phyloP scores from a whole-genome alignment of 2,113 vertebrate species.

The Oceanites oceanicus region DNA sequence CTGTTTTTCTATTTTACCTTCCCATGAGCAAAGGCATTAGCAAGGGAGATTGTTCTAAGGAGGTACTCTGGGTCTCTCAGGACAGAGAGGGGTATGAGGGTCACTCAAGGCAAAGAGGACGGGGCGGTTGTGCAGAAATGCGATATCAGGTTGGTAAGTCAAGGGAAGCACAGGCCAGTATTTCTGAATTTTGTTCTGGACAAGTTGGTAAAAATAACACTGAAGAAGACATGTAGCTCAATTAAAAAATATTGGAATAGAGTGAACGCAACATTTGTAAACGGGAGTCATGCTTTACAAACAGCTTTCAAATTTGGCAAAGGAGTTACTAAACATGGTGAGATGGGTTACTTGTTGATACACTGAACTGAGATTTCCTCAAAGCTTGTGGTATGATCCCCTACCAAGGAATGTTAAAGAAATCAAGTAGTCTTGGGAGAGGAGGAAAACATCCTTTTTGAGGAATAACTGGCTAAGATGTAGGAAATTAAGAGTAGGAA shows the following conservation, averaged over 20 bases:
- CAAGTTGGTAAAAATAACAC: background rate
- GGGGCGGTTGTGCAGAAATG: background rate
- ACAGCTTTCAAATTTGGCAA: background rate
- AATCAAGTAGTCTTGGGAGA: background rate
- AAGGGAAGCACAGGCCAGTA: background rate
- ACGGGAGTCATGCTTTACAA: background rate
- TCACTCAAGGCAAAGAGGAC: background rate
- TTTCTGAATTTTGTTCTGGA: background rate
- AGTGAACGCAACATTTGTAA: background rate
- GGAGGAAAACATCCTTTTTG: background rate
- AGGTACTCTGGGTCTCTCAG: background rate
- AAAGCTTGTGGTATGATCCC: background rate
- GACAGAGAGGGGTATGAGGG: background rate
- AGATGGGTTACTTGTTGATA: background rate
- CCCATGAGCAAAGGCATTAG: background rate
- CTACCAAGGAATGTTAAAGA: background rate
- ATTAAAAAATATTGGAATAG: background rate
- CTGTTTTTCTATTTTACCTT: background rate
- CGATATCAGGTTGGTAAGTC: background rate
- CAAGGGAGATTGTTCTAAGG: background rate
- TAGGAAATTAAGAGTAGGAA: background rate
- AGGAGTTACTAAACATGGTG: background rate
- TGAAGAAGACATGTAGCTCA: background rate
- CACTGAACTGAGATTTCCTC: background rate
- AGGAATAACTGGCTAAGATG: background rate